A percentile compares a stretch with the other conserved stretches of the same genome.
Conservation (phyloP, 2,797 vertebrate species). For the Gephyroberyx darwinii region DNA sequence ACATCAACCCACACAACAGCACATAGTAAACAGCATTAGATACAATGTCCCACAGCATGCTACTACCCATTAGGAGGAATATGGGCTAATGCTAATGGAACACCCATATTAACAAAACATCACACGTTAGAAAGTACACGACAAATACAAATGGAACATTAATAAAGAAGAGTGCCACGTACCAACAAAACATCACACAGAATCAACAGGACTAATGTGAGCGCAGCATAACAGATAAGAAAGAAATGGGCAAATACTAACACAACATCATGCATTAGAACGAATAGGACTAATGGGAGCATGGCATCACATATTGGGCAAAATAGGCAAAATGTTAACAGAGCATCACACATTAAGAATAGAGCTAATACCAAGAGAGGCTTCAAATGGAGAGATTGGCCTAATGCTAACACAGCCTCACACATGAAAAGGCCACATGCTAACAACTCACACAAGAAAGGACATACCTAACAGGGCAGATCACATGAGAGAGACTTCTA, state of each 20-base stretch:
- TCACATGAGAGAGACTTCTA: neutral
- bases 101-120: conserved; percentile 44
- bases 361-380: conserved; percentile 7
- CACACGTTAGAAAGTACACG: conserved; percentile 28
- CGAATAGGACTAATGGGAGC: conserved; percentile 42
- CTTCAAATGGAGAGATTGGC: conserved; percentile 32
- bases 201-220: conserved; percentile 25
- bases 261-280: conserved; percentile 14
- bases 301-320: conserved; percentile 34
- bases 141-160: conserved; percentile 37
- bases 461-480: neutral
- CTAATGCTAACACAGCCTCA: conserved; percentile 17
- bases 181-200: conserved; percentile 31
- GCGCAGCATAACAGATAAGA: conserved; percentile 6
- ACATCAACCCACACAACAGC: conserved; percentile 63
- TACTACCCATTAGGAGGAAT: conserved; percentile 56
- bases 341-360: conserved; percentile 17
- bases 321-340: conserved; percentile 25
- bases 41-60: conserved; percentile 50
- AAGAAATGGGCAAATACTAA: conserved; percentile 20
- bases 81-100: conserved; percentile 59
- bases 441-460: conserved; percentile 6
- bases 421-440: conserved; percentile 5
- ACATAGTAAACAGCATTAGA: conserved; percentile 62
- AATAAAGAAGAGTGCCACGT: conserved; percentile 34